Conservation (phyloP, 1,140 invertebrate genomes). For the Hypsibius dujardini region DNA sequence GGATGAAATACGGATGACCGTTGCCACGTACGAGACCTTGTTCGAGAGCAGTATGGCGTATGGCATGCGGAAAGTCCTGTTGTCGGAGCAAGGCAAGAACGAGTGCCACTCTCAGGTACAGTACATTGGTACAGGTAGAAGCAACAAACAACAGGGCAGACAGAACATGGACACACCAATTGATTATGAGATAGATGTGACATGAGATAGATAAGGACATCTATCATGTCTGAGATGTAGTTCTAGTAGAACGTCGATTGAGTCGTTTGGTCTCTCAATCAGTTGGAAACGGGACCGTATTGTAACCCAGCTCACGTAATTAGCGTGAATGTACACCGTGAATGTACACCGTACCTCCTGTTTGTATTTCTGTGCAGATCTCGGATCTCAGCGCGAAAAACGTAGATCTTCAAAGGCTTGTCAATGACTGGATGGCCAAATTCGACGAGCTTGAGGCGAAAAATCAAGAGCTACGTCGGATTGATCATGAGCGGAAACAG, state of each 20-base stretch:
- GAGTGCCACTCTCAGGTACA: conserved; percentile 31
- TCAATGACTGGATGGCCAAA: conserved; percentile 60
- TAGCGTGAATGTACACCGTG: conserved; percentile 37
- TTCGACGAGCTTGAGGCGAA: conserved; percentile 65
- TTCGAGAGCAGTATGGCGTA: conserved; percentile 95
- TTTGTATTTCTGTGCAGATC: conserved; percentile 30
- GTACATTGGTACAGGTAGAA: too few relatives aligned
- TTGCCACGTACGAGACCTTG: conserved; percentile 77
- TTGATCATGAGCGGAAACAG: conserved; percentile 71
- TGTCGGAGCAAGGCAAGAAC: conserved; percentile 47
- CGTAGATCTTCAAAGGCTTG: conserved; percentile 51
- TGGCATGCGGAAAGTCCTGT: conserved; percentile 83
- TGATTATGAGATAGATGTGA: too few relatives aligned
- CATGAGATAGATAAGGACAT: too few relatives aligned
- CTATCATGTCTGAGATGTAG: too few relatives aligned
- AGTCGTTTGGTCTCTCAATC: too few relatives aligned
- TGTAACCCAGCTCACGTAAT: too few relatives aligned
- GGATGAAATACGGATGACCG: conserved; percentile 87
- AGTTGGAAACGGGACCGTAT: too few relatives aligned
- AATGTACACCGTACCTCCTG: conserved; percentile 30
- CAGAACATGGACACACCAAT: too few relatives aligned
- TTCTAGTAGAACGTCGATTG: too few relatives aligned
- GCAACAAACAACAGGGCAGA: too few relatives aligned
- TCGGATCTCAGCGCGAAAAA: conserved; percentile 49
- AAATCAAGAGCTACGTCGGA: conserved; percentile 58